phyloP scores from a whole-genome alignment of 2,797 vertebrate genomes.

The Anguilla obscura region DNA sequence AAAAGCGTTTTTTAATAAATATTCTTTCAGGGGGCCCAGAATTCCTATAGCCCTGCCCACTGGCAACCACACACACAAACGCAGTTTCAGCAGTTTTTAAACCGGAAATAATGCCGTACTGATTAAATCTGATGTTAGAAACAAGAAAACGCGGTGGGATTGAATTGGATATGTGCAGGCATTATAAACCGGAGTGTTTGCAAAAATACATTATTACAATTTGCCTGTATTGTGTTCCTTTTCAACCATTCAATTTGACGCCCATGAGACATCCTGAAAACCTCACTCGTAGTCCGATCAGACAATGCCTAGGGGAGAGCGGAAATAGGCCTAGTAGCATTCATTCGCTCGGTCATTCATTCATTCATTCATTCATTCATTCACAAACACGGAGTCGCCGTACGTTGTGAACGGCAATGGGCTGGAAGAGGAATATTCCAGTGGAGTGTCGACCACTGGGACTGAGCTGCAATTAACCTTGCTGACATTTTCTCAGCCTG shows the following conservation, averaged over 20 bases:
- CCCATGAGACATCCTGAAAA: background rate
- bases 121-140: too few relatives aligned
- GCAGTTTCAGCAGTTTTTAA: too few relatives aligned
- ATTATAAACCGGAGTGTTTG: background rate
- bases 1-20: too few relatives aligned
- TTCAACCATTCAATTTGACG: background rate
- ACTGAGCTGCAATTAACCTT: slow-evolving; percentile 29
- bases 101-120: too few relatives aligned
- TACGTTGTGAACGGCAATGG: background rate
- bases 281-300: background rate
- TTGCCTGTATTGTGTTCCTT: background rate
- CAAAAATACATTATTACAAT: background rate
- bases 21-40: too few relatives aligned
- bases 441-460: slow-evolving; percentile 23
- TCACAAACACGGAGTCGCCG: background rate
- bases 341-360: background rate
- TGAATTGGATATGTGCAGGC: background rate
- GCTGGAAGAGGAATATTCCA: slow-evolving; percentile 13
- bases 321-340: background rate
- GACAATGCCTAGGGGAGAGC: background rate
- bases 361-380: background rate
- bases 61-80: too few relatives aligned
- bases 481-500: slow-evolving; percentile 37
- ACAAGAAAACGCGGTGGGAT: too few relatives aligned
- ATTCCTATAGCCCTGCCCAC: too few relatives aligned